A percentile compares a stretch with the other conserved stretches of the same genome.
Conservation (phyloP, 2,113 vertebrate genomes). For the Delphinapterus leucas region DNA sequence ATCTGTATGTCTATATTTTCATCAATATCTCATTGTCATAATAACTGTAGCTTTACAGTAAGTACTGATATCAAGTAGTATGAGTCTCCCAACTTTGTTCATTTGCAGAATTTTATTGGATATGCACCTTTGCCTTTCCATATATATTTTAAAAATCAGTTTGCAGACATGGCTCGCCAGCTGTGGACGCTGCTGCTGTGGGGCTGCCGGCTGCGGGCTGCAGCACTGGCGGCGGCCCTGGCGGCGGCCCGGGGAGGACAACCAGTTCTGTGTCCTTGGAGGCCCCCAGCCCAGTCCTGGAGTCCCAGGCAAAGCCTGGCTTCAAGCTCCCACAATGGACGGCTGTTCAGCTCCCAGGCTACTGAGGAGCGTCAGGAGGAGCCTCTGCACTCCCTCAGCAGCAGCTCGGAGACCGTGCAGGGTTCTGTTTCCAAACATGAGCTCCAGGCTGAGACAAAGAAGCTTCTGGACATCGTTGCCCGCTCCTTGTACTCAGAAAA, state of each 20-base stretch:
- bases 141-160: neutral
- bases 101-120: neutral
- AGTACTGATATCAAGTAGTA: neutral
- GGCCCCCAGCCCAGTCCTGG: conserved; percentile 33
- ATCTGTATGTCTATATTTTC: neutral
- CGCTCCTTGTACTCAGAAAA: conserved; percentile 97
- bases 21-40: neutral
- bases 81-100: neutral
- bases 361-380: conserved; percentile 84
- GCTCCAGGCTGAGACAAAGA: conserved; percentile 97
- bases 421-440: conserved; percentile 92
- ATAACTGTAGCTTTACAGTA: neutral
- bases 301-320: conserved; percentile 20
- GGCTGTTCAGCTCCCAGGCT: conserved; percentile 87
- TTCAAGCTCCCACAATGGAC: conserved; percentile 24
- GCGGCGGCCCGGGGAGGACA: conserved; percentile 39
- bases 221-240: too few species aligned
- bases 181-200: too few species aligned
- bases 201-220: too few species aligned
- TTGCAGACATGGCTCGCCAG: too few species aligned
- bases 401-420: conserved; percentile 88
- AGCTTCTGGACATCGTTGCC: conserved; percentile 97
- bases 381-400: conserved; percentile 89
- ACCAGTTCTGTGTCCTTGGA: conserved; percentile 55
- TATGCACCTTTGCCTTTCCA: neutral